Conservation (phyloP, 2,888 invertebrate genomes). For the Metellina segmentata region DNA sequence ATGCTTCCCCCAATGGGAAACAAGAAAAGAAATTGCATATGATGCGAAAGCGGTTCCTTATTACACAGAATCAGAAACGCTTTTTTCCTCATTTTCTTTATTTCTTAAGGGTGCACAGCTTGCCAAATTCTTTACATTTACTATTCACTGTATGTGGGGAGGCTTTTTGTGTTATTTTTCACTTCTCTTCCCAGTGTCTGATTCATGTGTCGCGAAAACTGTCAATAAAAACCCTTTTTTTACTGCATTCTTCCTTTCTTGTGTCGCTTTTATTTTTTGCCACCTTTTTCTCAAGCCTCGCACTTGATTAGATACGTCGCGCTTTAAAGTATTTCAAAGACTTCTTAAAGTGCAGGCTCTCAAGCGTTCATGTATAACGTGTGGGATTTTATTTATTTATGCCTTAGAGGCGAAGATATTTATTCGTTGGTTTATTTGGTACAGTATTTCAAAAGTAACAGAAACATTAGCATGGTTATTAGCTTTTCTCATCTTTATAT, state of each 20-base stretch:
- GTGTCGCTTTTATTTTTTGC: conserved; percentile 7
- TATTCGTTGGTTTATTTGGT: neutral
- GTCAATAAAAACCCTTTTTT: conserved; percentile 54
- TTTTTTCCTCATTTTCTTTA: conserved; percentile 1
- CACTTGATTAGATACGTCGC: conserved; percentile 60
- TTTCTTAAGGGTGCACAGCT: conserved; percentile 27
- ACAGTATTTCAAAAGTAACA: neutral
- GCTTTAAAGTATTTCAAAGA: conserved; percentile 48
- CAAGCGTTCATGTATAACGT: conserved; percentile 18
- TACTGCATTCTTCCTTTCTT: neutral
- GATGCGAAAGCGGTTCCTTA: conserved; percentile 63
- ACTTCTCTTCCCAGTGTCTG: neutral
- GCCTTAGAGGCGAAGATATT: neutral
- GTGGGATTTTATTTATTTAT: neutral
- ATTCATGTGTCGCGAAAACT: conserved; percentile 47
- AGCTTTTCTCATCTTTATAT: too few species aligned
- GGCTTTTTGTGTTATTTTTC: conserved; percentile 28
- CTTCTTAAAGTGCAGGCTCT: conserved; percentile 15
- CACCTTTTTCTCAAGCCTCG: neutral
- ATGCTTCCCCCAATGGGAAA: conserved; percentile 42
- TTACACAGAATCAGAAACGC: conserved; percentile 43
- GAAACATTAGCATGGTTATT: too few species aligned
- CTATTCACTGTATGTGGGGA: conserved; percentile 38
- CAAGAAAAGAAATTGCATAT: conserved; percentile 62
- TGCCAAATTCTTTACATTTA: conserved; percentile 59